Evolutionary conservation across 2,113 vertebrate species (phyloP).

Genomic region (Amphiprion ocellaris): DNA sequence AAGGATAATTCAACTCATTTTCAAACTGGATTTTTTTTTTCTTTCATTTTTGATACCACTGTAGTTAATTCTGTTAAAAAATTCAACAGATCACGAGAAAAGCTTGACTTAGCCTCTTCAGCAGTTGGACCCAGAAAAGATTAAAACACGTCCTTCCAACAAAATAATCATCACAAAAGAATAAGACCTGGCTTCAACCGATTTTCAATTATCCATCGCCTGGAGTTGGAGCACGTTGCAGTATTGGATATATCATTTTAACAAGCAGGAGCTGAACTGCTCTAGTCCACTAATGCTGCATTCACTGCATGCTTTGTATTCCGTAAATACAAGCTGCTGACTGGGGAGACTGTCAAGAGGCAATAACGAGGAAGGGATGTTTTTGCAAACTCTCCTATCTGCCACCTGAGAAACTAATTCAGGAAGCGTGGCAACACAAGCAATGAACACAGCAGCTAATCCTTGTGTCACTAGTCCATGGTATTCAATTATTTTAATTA

Average conservation of each 20-base stretch:
- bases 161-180: conserved; percentile 54
- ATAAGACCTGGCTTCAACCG: conserved; percentile 36
- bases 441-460: conserved; percentile 44
- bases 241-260: conserved; percentile 53
- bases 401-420: conserved; percentile 54
- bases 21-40: neutral
- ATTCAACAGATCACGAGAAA: conserved; percentile 5
- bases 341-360: conserved; percentile 25
- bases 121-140: conserved; percentile 17
- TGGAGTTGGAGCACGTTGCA: conserved; percentile 19
- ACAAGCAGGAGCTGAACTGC: conserved; percentile 36
- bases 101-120: conserved; percentile 27
- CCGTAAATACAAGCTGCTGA: conserved; percentile 49
- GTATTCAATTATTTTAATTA: conserved; percentile 56
- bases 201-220: conserved; percentile 65
- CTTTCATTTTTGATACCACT: neutral
- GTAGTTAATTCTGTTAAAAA: conserved; percentile 24
- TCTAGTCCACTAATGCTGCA: conserved; percentile 16
- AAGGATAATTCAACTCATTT: neutral
- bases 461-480: conserved; percentile 15
- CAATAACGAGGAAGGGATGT: conserved; percentile 39
- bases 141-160: conserved; percentile 47
- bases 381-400: conserved; percentile 36
- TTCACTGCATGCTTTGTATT: conserved; percentile 42
- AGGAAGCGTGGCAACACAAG: conserved; percentile 42